Base-by-base conservation (phyloP, 2,113 vertebrate genomes). In the Alectura lathami region DNA sequence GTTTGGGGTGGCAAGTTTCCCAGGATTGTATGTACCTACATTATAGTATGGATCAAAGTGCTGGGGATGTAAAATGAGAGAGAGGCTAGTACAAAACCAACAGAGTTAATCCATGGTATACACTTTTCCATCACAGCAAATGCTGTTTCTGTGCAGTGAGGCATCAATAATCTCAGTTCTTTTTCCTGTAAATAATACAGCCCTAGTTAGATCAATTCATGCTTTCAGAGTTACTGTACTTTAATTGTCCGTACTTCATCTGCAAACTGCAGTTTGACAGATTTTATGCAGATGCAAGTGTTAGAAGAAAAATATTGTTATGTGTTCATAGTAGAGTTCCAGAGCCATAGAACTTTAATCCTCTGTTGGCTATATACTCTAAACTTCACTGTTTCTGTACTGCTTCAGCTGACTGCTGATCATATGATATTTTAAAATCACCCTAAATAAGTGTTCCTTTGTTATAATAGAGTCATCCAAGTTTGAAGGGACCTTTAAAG, bases 11-110 rank as follows among this genome's bases (percentile, higher is more conserved):
- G 60, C 16, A 86, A 81, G 85, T 94, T 96, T 96, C 89, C 73
- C 77, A 95, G 89, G 59, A 54, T n/a, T 84, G 27, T 74, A 74
- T 64, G 51, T 27, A 85, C 68, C 68, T 87, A n/a, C n/a, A 34
- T 89, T 86, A 66, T 54, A 91, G 64, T 16, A 68, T 22, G 42
- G 91, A 89, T 92, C 82, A 94, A 96, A 93, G 85, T 60, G 51
- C 64, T 76, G 29, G 54, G 63, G 68, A 38, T n/a, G 66, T 83
- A 82, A 95, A 93, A 92, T 87, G 78, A 95, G 77, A 91, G 96
- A 80, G 45, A 95, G 56, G 51, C 32, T 80, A 89, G 42, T 51
- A 54, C 70, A 93, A 84, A 96, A 79, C 59, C 45, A 54, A 90
- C 67, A 85, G 78, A 89, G 50, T 80, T 93, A 96, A 94, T 93